These are phyloP conservation scores for Atractosteus spatula DNA, from an alignment of 2,113 vertebrate species.

Conservation along the genomic window DNA sequence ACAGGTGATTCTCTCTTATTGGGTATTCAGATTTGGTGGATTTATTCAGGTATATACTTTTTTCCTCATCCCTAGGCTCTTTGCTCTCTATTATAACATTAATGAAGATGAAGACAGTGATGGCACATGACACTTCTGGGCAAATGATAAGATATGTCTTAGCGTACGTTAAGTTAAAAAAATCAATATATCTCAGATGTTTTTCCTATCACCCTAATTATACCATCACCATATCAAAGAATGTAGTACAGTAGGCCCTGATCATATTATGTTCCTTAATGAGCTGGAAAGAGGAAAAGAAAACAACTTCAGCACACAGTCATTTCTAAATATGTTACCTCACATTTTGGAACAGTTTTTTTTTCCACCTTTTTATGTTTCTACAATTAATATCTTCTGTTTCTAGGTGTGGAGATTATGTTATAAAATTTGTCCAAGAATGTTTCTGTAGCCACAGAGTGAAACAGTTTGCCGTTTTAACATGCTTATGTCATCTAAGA, in stretches of 20 bases:
- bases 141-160: not conserved
- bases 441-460: not conserved
- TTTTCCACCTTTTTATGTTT: not conserved
- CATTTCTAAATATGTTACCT: too few species aligned
- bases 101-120: not conserved
- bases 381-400: not conserved
- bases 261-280: too few species aligned
- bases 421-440: not conserved
- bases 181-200: too few species aligned
- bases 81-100: too few species aligned
- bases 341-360: not conserved
- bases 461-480: slow-evolving; percentile 3
- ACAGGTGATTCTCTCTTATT: slow-evolving; percentile 57
- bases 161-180: too few species aligned
- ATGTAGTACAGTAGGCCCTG: too few species aligned
- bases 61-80: too few species aligned
- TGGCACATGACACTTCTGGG: too few species aligned
- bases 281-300: too few species aligned
- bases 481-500: not conserved
- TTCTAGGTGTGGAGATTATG: not conserved
- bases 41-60: not conserved
- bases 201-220: too few species aligned
- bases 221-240: too few species aligned
- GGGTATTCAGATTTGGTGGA: slow-evolving; percentile 28
- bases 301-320: too few species aligned